Evolutionary conservation across 2,113 vertebrate species (phyloP), one percentile per base, ranked within the genome.

Genomic region (human): DNA sequence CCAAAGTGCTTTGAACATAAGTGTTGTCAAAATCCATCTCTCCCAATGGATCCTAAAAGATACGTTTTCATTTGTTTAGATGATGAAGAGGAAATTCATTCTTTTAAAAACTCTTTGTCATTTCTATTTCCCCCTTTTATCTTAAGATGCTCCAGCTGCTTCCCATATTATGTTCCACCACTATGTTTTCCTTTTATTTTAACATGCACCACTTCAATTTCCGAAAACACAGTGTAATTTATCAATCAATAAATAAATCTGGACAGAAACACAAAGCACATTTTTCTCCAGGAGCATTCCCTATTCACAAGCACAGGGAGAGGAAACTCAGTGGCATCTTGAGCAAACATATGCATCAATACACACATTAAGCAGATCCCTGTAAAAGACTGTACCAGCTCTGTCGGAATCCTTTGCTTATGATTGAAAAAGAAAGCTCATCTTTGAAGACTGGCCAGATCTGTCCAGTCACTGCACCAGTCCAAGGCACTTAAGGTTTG

Each of bases 221-320:
- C 86, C 80, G 76, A 12, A 95, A 97, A 50, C 76, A 84, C 89
- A 30, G 61, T 32, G 18, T 30, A 76, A 86, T 96, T 95, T 89
- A 86, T 97, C 96, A 96, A 94, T 52, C 52, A 94, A 79, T 70
- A 89, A 95, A 75, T 35, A 85, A 90, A 80, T 18, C n/a, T 66
- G 35, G 90, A 48, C 17, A 61, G 57, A 94, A 90, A 90, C 18
- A 94, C 88, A 89, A 80, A 93, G 52, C 45, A 85, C n/a, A 8
- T 68, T 96, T 87, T 75, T 22, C 52, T 75, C 72, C 66, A 55
- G 84, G 45, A 48, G 52, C n/a, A n/a, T 78, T 66, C 20, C 20
- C 59, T 68, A 35, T 68, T 80, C 55, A 89, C 57, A 81, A 70
- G 55, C 30, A 8, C 40, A n/a, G 23, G 64, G 43, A 95, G 48